phyloP scores from a whole-genome alignment of 2,888 invertebrate species.

The Horisme vitalbata region DNA sequence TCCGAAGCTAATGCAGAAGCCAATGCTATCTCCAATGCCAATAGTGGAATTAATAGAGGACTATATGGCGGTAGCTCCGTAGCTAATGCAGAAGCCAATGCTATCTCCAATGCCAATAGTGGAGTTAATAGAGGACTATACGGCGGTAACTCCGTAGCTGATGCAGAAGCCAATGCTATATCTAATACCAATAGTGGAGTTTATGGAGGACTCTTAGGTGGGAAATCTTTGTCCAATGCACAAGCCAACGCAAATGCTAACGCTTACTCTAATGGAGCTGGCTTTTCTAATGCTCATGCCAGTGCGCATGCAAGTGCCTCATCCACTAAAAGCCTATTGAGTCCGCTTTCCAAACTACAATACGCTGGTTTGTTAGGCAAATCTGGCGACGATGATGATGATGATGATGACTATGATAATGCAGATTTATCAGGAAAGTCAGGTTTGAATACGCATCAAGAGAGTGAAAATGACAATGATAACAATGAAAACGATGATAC shows the following conservation, averaged over 20 bases:
- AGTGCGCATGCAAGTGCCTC: slow-evolving; percentile 1
- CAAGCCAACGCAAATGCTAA: not conserved
- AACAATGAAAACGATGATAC: not conserved
- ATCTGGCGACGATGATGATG: not conserved
- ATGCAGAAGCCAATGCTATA: not conserved
- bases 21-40: not conserved
- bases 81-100: slow-evolving; percentile 2
- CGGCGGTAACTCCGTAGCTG: not conserved
- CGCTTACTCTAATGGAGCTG: not conserved
- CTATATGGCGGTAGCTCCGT: not conserved
- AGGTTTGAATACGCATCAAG: not conserved
- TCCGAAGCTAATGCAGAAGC: not conserved
- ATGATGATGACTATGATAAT: not conserved
- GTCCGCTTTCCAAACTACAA: not conserved
- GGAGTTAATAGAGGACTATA: not conserved
- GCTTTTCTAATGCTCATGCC: not conserved
- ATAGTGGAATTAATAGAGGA: too few species aligned
- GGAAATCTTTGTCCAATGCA: not conserved
- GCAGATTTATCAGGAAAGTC: not conserved
- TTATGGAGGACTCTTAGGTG: not conserved
- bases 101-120: not conserved
- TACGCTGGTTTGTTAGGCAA: not conserved
- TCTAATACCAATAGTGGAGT: not conserved
- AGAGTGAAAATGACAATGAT: not conserved
- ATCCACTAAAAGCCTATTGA: too few species aligned